Base-by-base conservation (phyloP, 1,140 invertebrate genomes). In the Drosophila parvula region DNA sequence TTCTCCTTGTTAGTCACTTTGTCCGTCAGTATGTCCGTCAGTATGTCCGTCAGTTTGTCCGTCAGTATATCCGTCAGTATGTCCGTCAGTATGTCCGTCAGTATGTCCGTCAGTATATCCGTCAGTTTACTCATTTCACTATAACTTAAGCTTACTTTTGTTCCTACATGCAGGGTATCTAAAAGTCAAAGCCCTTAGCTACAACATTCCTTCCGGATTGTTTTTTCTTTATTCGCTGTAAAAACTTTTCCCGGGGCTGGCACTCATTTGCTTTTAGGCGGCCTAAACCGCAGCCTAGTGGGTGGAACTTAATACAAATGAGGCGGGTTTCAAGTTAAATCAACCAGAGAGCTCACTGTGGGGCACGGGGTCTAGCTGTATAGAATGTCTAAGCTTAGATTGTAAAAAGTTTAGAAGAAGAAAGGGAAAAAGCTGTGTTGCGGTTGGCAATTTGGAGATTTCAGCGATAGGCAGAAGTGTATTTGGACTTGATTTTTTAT, bases 251-350 rank as follows among this genome's bases (percentile, higher is more conserved):
- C 34, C 30, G 5, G 14, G 36, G 11, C 65, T 67, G 45, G 50
- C 40, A 85, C 82, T 86, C 82, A 86, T 88, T 86, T 86, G 64
- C 43, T 71, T 58, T 69, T 65, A 53, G 68, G 64, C 68, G 10
- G 34, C 50, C 36, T 40, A 36, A 70, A 70, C 68, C 68, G 34
- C 70, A 74, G 48, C 65, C 58, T 59, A 70, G 74, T 64, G 79
- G 61, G 61, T 38, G 50, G 71, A 83, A 86, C 83, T 88, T 86
- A 88, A 80, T 88, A 86, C 79, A 86, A 86, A 86, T 86, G 83
- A 88, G 83, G 63, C 76, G 70, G 75, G 83, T 83, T 88, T 86
- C 73, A 86, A 88, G 83, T 86, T 86, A 86, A 86, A 86, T 86
- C 83, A 86, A 79, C 83, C 76, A 48, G 70, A 71, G 65, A 76